These are phyloP conservation scores for Aricia agestis DNA, from an alignment of 1,140 invertebrate genomes.

Conservation along the genomic window DNA sequence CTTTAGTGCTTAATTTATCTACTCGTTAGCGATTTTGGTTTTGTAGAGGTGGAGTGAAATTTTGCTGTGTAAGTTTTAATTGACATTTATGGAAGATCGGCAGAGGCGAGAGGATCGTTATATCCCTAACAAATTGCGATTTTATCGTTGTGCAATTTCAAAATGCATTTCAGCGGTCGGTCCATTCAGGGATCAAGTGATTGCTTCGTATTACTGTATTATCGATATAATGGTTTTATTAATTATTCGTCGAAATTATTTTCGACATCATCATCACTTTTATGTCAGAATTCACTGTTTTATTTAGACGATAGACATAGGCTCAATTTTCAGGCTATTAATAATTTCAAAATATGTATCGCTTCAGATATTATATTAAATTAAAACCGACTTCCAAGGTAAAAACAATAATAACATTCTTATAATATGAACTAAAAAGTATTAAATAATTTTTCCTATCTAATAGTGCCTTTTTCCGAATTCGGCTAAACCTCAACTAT, in stretches of 20 bases:
- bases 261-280: background rate
- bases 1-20: background rate
- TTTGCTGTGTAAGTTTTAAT: background rate
- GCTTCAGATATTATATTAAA: too few relatives aligned
- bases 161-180: background rate
- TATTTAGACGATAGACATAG: background rate
- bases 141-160: slow-evolving; percentile 3
- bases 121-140: background rate
- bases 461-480: too few relatives aligned
- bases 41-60: background rate
- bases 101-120: background rate
- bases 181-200: slow-evolving; percentile 2
- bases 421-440: too few relatives aligned
- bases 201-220: background rate
- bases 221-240: background rate
- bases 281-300: background rate
- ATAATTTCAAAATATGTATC: too few relatives aligned
- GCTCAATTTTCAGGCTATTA: too few relatives aligned
- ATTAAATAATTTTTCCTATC: too few relatives aligned
- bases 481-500: too few relatives aligned
- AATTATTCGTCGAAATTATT: background rate
- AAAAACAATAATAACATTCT: too few relatives aligned
- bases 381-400: too few relatives aligned
- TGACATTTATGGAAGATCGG: slow-evolving; percentile 1
- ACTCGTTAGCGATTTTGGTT: background rate